phyloP scores from a whole-genome alignment of 2,113 vertebrate species.

The Junco hyemalis region DNA sequence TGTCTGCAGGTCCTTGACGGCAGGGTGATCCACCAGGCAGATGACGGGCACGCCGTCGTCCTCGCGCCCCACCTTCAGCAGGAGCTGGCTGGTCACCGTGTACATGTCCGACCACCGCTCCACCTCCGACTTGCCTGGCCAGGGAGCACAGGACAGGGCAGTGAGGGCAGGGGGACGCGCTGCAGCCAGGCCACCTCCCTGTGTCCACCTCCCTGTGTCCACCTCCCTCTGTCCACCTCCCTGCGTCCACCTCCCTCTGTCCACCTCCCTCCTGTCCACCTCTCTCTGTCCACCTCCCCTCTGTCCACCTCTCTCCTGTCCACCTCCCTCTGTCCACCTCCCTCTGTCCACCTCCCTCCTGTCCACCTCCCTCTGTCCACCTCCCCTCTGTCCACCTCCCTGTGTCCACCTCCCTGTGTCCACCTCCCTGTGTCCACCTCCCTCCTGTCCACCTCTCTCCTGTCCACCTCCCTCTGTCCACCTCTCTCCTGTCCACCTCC shows the following conservation, averaged over 20 bases:
- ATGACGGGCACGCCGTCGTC: slow-evolving; percentile 92
- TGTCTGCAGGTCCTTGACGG: slow-evolving; percentile 92
- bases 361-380: rapidly evolving
- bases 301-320: neutral
- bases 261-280: rapidly evolving
- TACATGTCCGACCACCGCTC: slow-evolving; percentile 94
- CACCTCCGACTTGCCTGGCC: slow-evolving; percentile 82
- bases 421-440: rapidly evolving
- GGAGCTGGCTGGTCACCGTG: slow-evolving; percentile 90
- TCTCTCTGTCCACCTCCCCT: neutral
- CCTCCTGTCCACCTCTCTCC: neutral
- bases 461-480: rapidly evolving
- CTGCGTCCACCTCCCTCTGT: rapidly evolving
- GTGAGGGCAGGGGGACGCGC: neutral
- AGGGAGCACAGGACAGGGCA: neutral
- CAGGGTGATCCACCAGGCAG: slow-evolving; percentile 95
- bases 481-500: rapidly evolving
- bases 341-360: no score
- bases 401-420: rapidly evolving
- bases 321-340: rapidly evolving
- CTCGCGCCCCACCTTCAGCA: slow-evolving; percentile 88
- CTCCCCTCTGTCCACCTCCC: rapidly evolving
- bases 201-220: neutral
- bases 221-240: rapidly evolving
- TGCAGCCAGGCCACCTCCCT: neutral